A percentile compares a stretch with the other conserved stretches of the same genome.
These are phyloP conservation scores for Rhinolophus sinicus DNA, from an alignment of 2,113 vertebrate species.

Conservation along the genomic window DNA sequence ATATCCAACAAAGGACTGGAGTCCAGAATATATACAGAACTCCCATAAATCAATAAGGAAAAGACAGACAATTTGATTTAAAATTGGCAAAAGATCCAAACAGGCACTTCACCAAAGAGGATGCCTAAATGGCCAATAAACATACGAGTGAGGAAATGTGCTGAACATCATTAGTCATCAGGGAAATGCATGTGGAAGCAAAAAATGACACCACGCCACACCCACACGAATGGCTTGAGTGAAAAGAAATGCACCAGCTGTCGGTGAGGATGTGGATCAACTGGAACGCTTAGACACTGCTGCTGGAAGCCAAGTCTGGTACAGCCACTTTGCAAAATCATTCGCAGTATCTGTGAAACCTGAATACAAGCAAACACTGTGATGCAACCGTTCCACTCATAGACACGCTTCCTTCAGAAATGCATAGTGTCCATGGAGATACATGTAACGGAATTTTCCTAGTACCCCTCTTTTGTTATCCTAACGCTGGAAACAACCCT, in stretches of 20 bases:
- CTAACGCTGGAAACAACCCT: neutral
- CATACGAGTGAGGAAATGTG: neutral
- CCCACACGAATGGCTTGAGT: neutral
- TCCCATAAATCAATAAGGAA: neutral
- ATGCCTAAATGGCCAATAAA: neutral
- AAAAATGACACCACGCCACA: neutral
- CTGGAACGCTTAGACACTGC: fast-evolving
- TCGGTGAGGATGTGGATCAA: fast-evolving
- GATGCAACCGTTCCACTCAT: fast-evolving
- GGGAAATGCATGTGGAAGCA: neutral
- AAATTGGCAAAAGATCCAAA: slow-evolving; percentile 3
- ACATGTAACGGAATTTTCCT: neutral
- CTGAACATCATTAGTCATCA: neutral
- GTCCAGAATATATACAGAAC: neutral
- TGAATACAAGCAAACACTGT: neutral
- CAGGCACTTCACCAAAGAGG: neutral
- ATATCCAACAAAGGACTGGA: neutral
- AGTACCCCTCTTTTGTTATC: neutral
- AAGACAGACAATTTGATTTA: neutral
- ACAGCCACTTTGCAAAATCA: neutral
- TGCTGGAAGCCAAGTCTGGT: neutral
- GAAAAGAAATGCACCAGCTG: neutral
- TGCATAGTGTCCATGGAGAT: neutral
- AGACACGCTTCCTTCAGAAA: neutral
- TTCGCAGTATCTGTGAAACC: neutral